Conservation (phyloP, 2,888 invertebrate species). For the Rhabditophanes sp. region DNA sequence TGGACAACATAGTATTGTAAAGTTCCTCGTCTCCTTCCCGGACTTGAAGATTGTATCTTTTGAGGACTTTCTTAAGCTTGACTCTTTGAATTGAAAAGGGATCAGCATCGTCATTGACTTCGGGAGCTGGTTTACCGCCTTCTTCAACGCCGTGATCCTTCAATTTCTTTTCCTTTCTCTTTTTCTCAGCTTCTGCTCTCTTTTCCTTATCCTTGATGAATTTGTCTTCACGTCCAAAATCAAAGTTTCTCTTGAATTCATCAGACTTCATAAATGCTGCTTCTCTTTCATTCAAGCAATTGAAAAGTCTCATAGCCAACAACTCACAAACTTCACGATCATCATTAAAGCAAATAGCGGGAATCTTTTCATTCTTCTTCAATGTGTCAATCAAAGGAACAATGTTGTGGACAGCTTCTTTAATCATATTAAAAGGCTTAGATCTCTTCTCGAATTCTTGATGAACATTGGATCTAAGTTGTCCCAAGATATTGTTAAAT, state of each 20-base stretch:
- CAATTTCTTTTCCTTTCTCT: constrained; percentile 20
- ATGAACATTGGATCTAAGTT: constrained; percentile 14
- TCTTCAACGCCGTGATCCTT: constrained; percentile 11
- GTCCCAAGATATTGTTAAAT: constrained; percentile 17
- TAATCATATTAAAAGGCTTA: constrained; percentile 24
- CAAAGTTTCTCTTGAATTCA: constrained; percentile 33
- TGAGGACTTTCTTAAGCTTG: constrained; percentile 29
- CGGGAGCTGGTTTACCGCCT: constrained; percentile 11
- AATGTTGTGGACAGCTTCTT: constrained; percentile 28
- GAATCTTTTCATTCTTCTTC: constrained; percentile 26
- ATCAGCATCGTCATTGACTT: constrained; percentile 16
- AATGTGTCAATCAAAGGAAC: constrained; percentile 30
- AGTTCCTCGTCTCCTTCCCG: constrained; percentile 24
- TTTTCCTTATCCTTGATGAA: constrained; percentile 32
- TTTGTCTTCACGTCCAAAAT: constrained; percentile 38
- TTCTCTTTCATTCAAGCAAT: constrained; percentile 28
- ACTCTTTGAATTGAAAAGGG: constrained; percentile 27
- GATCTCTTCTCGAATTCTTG: constrained; percentile 22
- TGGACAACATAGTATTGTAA: constrained; percentile 26
- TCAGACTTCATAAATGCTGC: constrained; percentile 22
- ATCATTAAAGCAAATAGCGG: constrained; percentile 41
- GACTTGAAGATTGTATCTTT: constrained; percentile 27
- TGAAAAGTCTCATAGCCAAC: constrained; percentile 22
- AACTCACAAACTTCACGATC: constrained; percentile 34
- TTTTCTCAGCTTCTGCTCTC: constrained; percentile 31